Base-by-base conservation (phyloP, 2,113 vertebrate genomes). In the Callionymus lyra region DNA sequence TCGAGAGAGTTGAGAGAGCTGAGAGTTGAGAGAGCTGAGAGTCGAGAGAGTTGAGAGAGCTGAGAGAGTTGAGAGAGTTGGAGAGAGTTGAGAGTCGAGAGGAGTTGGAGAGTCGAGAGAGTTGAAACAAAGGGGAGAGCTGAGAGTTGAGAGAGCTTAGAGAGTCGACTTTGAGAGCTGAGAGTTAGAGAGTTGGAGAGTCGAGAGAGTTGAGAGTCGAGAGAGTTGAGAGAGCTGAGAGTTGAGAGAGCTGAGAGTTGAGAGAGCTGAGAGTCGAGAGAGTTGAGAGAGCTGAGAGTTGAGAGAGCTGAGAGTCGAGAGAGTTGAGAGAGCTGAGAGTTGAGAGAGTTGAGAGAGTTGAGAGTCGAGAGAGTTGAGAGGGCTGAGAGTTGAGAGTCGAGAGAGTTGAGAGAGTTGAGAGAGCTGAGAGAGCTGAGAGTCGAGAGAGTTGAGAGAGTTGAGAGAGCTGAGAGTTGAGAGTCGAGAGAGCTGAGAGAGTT, bases 401-500 rank as follows among this genome's bases (percentile, higher is more conserved):
- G 6, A n/a, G 9, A n/a, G n/a, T n/a, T n/a, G n/a, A n/a, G n/a
- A n/a, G n/a, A n/a, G n/a, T n/a, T n/a, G n/a, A n/a, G n/a, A n/a
- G n/a, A n/a, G n/a, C n/a, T n/a, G n/a, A n/a, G n/a, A n/a, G 13
- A 11, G 1, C 21, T 27, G 10, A 47, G 9, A 0, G 18, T 9
- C 16, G n/a, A n/a, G 17, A 9, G 15, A 14, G 2, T 8, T 13
- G 4, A 15, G 2, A 17, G 11, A 15, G 18, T 38, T 37, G n/a
- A n/a, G 35, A 54, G 19, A 9, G 10, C 2, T 4, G 6, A 27
- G 39, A 37, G 14, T 21, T 46, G 56, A 35, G 39, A 41, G 12
- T 17, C 17, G 21, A 6, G 6, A n/a, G 9, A n/a, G n/a, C n/a
- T n/a, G n/a, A n/a, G n/a, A n/a, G n/a, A n/a, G n/a, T n/a, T n/a